Base-by-base conservation (phyloP, 2,797 vertebrate genomes). In the Arrhamphus sclerolepis region DNA sequence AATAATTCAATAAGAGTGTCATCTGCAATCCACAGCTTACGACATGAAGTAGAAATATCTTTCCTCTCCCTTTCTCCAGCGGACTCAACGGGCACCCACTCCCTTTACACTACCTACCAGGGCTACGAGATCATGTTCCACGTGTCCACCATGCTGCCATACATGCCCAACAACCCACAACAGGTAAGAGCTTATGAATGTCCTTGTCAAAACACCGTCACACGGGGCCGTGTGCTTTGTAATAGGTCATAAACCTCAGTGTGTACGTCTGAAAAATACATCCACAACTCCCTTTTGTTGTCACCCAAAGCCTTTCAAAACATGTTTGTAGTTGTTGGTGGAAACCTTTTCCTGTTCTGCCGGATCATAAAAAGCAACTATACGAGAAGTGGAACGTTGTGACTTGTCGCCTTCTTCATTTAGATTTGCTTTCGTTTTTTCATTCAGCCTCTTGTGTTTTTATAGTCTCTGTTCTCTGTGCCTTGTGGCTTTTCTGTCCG, bases 101-200 rank as follows among this genome's bases (percentile, higher is more conserved):
- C 97, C 13, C 92, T 98, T 42, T 98, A 98, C 87, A 98, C 97
- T 1, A 91, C 89, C 18, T 98, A 96, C 90, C 96, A 97, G 87
- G 95, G 94, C 83, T 98, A 97, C 0, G 96, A 98, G 88, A 93
- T 98, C 91, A 98, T 98, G 97, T 98, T 98, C 91, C 97, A 98
- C 0, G 95, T 98, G 17, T 97, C 96, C 67, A 98, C 97, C 39
- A 95, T 98, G 94, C 93, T 98, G 53, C 96, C 97, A 0, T 98
- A 97, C 75, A 98, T 97, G 66, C 95, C 96, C 85, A 97, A 89
- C 92, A 98, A 98, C 86, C 92, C 95, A 19, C 97, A 98, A 81
- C 97, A 98, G 96, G 97, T 98, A 77, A 64, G 80, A 55, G 51
- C 34, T 55, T 16, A 24, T 20, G 11, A 58, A 38, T 62, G 6